Base-by-base conservation (phyloP, 1,140 invertebrate species). In the Drosophila watanabei region DNA sequence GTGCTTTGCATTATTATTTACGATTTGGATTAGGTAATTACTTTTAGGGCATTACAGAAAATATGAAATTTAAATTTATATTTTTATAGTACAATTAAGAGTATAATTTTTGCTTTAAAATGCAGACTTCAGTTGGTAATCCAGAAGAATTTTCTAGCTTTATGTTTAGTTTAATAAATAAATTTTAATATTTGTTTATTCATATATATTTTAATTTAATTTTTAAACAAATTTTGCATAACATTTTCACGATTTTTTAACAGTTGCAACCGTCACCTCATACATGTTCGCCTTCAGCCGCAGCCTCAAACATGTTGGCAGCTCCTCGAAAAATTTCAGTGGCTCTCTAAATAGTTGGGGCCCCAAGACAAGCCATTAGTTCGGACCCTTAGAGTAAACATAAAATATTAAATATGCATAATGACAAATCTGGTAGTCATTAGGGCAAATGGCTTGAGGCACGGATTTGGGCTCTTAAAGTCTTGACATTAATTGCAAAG, bases 361-460 rank as follows among this genome's bases (percentile, higher is more conserved):
- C 4, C 14, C 48, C n/a, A 24, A 30, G 41, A 24, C 13, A 24
- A 54, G n/a, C 48, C 49, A 68, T 71, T 65, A 46, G 30, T 14
- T 56, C 8, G 54, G 30, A 20, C 20, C 30, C 37, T 41, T 24
- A 8, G 30, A 59, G 70, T 52, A 60, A 72, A 73, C 70, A 52
- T 51, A 37, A 75, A 79, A 58, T 71, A 79, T 79, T 62, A 63
- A 79, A 79, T 71, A 76, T 58, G 73, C 60, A 71, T 78, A 78
- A 69, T 78, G 49, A 70, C 37, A 79, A 71, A 79, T 79, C 65
- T 79, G 65, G 54, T 24, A 58, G 66, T 52, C 75, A 71, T 79
- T 71, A 79, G 54, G 33, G 45, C 16, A 64, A 79, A 79, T 79
- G 58, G 33, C 75, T 78, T 71, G 14, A 41, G 51, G 45, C 39